These are phyloP conservation scores for Musca domestica DNA, from an alignment of 1,140 invertebrate genomes.

Conservation along the genomic window DNA sequence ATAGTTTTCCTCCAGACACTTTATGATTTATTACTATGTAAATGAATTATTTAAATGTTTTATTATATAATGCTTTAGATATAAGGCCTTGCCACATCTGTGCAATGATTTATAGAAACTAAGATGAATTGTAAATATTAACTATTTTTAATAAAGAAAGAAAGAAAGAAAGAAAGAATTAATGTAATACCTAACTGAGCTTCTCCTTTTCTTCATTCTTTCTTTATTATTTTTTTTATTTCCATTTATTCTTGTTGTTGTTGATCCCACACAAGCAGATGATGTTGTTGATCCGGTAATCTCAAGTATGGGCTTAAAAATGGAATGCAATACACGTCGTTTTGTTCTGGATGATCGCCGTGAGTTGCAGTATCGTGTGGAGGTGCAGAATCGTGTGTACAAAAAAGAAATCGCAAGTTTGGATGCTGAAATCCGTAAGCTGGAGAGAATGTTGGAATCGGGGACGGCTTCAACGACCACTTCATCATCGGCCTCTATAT, in stretches of 20 bases:
- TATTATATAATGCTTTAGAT: no score
- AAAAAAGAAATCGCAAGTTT: conserved; percentile 77
- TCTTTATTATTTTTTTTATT: background rate
- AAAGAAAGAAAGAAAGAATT: no score
- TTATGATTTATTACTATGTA: no score
- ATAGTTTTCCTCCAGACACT: no score
- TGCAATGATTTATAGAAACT: no score
- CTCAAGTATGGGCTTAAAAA: conserved; percentile 81
- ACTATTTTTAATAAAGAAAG: no score
- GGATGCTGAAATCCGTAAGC: conserved; percentile 73
- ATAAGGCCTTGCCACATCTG: no score
- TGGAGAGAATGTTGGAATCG: conserved; percentile 68
- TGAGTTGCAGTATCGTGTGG: conserved; percentile 80
- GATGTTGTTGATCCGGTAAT: conserved; percentile 77
- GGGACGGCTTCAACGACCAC: conserved; percentile 56
- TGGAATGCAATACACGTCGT: conserved; percentile 82
- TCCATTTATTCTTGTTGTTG: background rate
- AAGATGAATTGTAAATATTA: no score
- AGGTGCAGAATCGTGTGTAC: conserved; percentile 88
- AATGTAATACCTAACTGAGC: no score
- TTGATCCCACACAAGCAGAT: no score
- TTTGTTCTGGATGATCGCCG: conserved; percentile 70
- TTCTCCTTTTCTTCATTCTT: background rate
- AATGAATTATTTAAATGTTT: no score
- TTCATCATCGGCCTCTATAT: conserved; percentile 57